These are phyloP conservation scores for Halcyon leucocephala DNA, from an alignment of 2,797 vertebrate species.

Conservation along the genomic window DNA sequence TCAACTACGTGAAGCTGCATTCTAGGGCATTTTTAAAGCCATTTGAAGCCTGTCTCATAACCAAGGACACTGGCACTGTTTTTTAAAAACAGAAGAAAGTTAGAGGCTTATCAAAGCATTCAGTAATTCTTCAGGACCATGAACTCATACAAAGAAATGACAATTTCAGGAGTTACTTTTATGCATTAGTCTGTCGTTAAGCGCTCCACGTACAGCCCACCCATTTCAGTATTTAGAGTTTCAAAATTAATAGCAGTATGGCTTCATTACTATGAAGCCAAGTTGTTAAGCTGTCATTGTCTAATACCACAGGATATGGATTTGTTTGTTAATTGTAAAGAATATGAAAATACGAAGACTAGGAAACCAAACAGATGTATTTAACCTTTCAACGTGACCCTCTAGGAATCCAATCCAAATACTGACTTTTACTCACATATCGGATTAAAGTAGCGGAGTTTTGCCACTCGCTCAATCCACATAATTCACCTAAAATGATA, in stretches of 20 bases:
- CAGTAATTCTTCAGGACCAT: not conserved
- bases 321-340: slow-evolving; percentile 56
- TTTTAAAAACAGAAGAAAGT: not conserved
- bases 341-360: slow-evolving; percentile 52
- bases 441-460: slow-evolving; percentile 62
- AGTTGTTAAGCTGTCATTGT: slow-evolving; percentile 30
- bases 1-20: not conserved
- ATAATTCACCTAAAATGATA: slow-evolving; percentile 72
- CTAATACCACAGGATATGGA: slow-evolving; percentile 25
- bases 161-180: not conserved
- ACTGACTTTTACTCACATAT: slow-evolving; percentile 47
- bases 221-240: slow-evolving; percentile 17
- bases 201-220: not conserved
- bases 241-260: slow-evolving; percentile 9
- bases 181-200: slow-evolving; percentile 8
- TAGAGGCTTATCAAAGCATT: not conserved
- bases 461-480: slow-evolving; percentile 67
- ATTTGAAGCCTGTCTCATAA: not conserved
- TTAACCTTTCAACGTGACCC: slow-evolving; percentile 60
- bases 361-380: slow-evolving; percentile 53
- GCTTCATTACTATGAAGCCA: slow-evolving; percentile 25
- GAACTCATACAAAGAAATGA: not conserved
- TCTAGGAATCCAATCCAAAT: slow-evolving; percentile 64
- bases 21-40: not conserved
- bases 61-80: not conserved